phyloP scores from a whole-genome alignment of 2,888 invertebrate species.

The Agrochola litura region DNA sequence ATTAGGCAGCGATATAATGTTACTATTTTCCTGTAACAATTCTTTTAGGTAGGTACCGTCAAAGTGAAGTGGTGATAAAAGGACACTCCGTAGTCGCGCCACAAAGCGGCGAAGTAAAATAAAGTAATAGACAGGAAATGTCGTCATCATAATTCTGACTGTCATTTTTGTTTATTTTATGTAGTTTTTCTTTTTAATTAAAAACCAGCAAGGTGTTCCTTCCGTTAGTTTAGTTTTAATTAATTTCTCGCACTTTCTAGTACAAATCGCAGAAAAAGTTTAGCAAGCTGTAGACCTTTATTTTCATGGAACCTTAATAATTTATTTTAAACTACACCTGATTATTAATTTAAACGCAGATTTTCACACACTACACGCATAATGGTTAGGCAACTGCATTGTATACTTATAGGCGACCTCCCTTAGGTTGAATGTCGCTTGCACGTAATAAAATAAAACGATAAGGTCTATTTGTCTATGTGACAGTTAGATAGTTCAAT shows the following conservation, averaged over 20 bases:
- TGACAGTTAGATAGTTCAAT: neutral
- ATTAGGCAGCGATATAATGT: neutral
- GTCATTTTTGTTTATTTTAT: conserved; percentile 24
- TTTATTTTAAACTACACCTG: neutral
- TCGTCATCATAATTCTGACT: conserved; percentile 24
- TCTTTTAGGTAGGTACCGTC: conserved; percentile 21
- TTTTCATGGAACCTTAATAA: neutral
- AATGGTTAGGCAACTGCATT: neutral
- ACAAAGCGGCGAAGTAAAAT: conserved; percentile 35
- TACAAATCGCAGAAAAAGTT: neutral
- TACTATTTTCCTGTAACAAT: conserved; percentile 25
- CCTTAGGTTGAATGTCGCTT: neutral
- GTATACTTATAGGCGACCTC: neutral
- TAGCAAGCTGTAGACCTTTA: neutral
- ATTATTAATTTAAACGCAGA: neutral
- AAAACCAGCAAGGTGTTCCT: neutral
- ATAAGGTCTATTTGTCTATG: neutral
- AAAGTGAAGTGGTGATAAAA: conserved; percentile 33
- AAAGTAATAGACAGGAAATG: conserved; percentile 34
- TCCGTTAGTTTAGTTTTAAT: neutral
- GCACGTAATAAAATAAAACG: neutral
- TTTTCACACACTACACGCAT: neutral
- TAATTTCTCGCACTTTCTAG: neutral
- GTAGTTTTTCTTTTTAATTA: neutral
- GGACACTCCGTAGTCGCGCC: neutral